A percentile compares a stretch with the other conserved stretches of the same genome.
These are phyloP conservation scores for Tupaia chinensis DNA, from an alignment of 2,113 vertebrate genomes.

Conservation along the genomic window DNA sequence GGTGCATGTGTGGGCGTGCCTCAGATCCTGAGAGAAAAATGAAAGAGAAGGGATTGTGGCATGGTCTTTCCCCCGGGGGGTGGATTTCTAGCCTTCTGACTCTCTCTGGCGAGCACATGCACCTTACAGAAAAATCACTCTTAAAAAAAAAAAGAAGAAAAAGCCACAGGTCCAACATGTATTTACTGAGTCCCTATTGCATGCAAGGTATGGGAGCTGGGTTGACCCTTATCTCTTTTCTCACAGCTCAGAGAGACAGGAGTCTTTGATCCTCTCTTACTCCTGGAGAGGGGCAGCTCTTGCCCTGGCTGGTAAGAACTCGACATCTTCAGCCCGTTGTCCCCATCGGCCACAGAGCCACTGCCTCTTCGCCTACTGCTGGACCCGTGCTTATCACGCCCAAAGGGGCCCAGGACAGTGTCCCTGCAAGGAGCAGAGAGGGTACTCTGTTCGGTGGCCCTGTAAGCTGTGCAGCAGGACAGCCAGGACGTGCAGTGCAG, in stretches of 20 bases:
- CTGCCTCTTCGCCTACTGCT: neutral
- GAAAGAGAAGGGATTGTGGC: too few species aligned
- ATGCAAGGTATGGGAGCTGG: neutral
- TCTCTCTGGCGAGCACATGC: too few species aligned
- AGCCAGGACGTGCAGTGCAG: too few species aligned
- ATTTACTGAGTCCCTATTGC: neutral
- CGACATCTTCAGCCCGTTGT: rapidly evolving
- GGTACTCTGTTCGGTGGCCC: neutral
- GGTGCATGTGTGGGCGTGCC: too few species aligned
- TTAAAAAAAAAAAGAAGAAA: too few species aligned
- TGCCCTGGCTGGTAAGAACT: neutral
- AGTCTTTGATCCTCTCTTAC: neutral
- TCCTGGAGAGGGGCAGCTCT: rapidly evolving
- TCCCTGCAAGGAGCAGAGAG: neutral
- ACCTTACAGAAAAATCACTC: too few species aligned
- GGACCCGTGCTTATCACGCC: too few species aligned
- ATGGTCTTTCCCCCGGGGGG: too few species aligned
- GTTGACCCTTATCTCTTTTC: neutral
- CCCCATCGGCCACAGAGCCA: rapidly evolving
- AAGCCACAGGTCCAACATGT: neutral
- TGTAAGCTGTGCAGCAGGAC: too few species aligned
- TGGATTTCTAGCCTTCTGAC: too few species aligned
- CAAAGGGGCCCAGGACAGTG: too few species aligned
- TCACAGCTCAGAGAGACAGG: neutral
- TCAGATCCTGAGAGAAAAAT: too few species aligned